Evolutionary conservation across 2,113 vertebrate genomes (phyloP), one percentile per base, ranked within the genome.

Genomic region (Tachysurus fulvidraco): DNA sequence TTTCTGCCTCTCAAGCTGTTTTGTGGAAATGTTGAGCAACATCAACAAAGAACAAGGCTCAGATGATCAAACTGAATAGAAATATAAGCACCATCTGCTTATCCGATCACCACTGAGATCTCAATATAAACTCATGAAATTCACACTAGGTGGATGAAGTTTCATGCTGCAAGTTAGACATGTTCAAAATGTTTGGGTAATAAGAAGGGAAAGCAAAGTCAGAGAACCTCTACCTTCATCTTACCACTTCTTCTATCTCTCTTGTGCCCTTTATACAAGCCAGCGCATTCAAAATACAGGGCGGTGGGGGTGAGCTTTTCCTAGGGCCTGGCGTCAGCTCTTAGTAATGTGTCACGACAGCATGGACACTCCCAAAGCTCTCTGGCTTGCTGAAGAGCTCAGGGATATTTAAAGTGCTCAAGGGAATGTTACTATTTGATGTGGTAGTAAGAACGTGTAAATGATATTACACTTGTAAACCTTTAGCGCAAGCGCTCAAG

Each of bases 21-120:
- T 50, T 50, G 1, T 9, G 8, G 46, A 0, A 50, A 50, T 50
- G 54, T 78, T 78, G 17, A 8, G 74, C 74, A 78, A 78, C 50
- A 30, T 55, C 36, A 36, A 78, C 14, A 54, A n/a, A 9, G 6
- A 54, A 17, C 13, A 28, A 4, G 50, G 50, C n/a, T 78, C 74
- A 78, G 54, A 46, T 83, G 90, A 87, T 88, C 88, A 87, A 90
- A 7, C 5, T 9, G 46, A 50, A 50, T 50, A 91, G 57, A 88
- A 92, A 91, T 90, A 91, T 90, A 91, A 91, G 88, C 91, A 90
- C 69, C 88, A 93, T 93, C 46, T 46, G 46, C 46, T 46, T 46
- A 46, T 94, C 93, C 93, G 92, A 93, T 94, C 92, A 93, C 91
- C 83, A 93, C 88, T 93, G 93, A 94, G 93, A 94, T 93, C 92